Conservation (phyloP, 92 coral and sea anemone genomes). For the Montipora capitata region DNA sequence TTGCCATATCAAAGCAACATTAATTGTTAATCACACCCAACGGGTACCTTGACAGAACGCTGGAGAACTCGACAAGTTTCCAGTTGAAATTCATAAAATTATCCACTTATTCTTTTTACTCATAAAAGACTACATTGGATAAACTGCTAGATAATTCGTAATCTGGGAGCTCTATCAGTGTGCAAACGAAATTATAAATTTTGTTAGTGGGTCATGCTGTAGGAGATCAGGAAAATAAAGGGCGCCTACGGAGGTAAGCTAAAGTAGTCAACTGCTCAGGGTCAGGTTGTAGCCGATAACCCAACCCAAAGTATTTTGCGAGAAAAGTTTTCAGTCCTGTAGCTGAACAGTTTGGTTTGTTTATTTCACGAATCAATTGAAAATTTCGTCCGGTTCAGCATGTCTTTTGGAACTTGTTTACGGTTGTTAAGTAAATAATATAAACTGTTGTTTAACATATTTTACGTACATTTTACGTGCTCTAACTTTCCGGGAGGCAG, state of each 20-base stretch:
- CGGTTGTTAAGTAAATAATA: background rate
- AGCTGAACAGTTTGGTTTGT: background rate
- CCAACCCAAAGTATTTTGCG: background rate
- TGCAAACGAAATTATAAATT: slow-evolving; percentile 35
- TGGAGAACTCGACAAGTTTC: slow-evolving; percentile 16
- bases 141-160: slow-evolving; percentile 20
- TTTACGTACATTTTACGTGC: too few species aligned
- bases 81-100: slow-evolving; percentile 31
- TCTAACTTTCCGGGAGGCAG: too few species aligned
- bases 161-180: slow-evolving; percentile 35
- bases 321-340: background rate
- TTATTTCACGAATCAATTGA: background rate
- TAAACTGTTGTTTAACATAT: too few species aligned
- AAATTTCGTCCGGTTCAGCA: background rate
- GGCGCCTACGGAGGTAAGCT: slow-evolving; percentile 44
- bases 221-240: background rate
- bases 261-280: background rate
- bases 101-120: background rate
- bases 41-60: slow-evolving; percentile 47
- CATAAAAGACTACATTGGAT: background rate
- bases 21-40: slow-evolving; percentile 29
- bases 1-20: slow-evolving; percentile 38
- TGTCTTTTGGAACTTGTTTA: background rate
- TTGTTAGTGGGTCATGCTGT: background rate
- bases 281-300: background rate